These are phyloP conservation scores for Helostoma temminkii DNA, from an alignment of 2,797 vertebrate species.

Conservation along the genomic window DNA sequence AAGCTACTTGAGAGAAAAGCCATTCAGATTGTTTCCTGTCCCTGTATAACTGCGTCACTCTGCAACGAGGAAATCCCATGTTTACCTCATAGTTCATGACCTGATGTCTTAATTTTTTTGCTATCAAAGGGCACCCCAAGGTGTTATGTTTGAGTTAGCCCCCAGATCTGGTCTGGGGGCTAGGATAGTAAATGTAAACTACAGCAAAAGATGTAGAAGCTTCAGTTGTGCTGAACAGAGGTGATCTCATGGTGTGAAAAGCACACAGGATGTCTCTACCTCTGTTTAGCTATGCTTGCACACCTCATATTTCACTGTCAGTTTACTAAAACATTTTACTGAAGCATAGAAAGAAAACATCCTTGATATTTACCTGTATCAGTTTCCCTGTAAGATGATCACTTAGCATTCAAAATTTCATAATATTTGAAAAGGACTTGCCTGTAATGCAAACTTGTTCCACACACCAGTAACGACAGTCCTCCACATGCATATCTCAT, in stretches of 20 bases:
- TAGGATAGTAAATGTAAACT: not conserved
- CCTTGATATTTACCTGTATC: not conserved
- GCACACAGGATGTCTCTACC: not conserved
- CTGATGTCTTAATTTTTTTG: conserved; percentile 43
- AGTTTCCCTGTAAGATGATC: not conserved
- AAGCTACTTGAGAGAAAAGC: conserved; percentile 19
- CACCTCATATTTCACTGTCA: not conserved
- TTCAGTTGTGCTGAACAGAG: conserved; percentile 12
- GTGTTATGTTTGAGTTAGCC: conserved; percentile 21
- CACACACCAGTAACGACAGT: no score
- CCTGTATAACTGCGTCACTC: conserved; percentile 61
- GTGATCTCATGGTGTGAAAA: conserved; percentile 3
- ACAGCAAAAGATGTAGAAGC: not conserved
- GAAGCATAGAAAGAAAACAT: not conserved
- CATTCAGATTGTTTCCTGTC: conserved; percentile 51
- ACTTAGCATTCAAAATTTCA: not conserved
- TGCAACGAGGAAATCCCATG: conserved; percentile 70
- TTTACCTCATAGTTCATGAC: conserved; percentile 57
- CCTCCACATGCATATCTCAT: not conserved
- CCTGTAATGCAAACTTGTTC: not conserved
- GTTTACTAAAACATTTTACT: not conserved
- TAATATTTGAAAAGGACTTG: not conserved
- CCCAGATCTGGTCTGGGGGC: not conserved
- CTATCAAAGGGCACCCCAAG: conserved; percentile 39
- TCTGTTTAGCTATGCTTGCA: not conserved